Conservation (phyloP, 2,797 vertebrate genomes). For the Pristis pectinata region DNA sequence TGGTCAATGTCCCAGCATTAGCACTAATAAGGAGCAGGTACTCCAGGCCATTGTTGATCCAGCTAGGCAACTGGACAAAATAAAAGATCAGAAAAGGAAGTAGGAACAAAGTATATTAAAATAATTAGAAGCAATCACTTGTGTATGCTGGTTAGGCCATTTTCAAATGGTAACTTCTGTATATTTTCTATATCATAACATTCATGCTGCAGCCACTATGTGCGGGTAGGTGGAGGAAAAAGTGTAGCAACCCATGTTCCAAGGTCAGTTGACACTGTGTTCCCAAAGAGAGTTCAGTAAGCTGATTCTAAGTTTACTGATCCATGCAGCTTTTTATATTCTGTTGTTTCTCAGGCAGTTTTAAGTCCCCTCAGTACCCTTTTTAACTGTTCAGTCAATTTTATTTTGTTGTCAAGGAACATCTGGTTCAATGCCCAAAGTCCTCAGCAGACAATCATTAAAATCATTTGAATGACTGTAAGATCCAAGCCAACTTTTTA, state of each 20-base stretch:
- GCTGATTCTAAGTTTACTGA: background rate
- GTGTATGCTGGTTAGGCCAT: background rate
- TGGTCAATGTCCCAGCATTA: too few species aligned
- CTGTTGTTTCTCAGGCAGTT: background rate
- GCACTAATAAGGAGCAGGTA: too few species aligned
- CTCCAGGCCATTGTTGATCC: too few species aligned
- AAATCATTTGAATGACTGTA: background rate
- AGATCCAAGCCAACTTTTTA: background rate
- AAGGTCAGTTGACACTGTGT: background rate
- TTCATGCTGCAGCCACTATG: too few species aligned
- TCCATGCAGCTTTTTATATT: background rate
- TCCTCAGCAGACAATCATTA: background rate
- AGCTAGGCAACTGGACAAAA: background rate
- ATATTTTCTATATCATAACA: too few species aligned
- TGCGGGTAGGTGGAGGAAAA: too few species aligned
- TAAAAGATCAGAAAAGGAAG: background rate
- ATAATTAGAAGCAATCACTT: background rate
- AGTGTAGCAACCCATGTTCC: background rate
- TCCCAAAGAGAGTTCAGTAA: background rate
- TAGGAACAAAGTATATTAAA: background rate
- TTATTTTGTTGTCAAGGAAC: background rate
- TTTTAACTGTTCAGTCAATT: background rate
- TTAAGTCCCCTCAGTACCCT: background rate
- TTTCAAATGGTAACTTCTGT: too few species aligned
- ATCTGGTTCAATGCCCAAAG: background rate